Evolutionary conservation across 2,888 invertebrate species (phyloP), one percentile per base, ranked within the genome.

Genomic region (Eupsilia transversa): DNA sequence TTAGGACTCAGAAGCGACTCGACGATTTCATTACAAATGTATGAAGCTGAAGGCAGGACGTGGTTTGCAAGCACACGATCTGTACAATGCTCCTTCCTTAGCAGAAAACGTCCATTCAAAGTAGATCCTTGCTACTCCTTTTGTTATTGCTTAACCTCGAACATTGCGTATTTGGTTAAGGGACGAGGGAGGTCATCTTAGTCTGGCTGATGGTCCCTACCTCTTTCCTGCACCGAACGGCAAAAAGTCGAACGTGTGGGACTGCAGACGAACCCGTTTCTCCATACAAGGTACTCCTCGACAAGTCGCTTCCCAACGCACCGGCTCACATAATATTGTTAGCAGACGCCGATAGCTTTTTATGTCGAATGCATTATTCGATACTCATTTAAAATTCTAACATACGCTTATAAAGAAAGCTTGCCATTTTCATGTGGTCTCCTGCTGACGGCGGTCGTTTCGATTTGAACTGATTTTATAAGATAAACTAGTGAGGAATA

Each of bases 341-440:
- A 95, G 95, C 93, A 91, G 92, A 91, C 91, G 94, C 93, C 94
- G 96, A 96, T 96, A 95, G 95, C 95, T 96, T 96, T 96, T 96
- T 96, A 96, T 95, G 94, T 94, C 94, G 94, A 93, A 96, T 96
- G 96, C 96, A 96, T 96, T 96, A 96, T 96, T 96, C 96, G 96
- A 96, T 95, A 94, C 96, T 96, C 96, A 96, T 96, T 96, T 96
- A 95, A 96, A 96, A 96, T 96, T 96, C 96, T 96, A 96, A 96
- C 95, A 94, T 95, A 94, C 93, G 89, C 96, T 93, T 95, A 94
- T 95, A 95, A 95, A 95, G 95, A 94, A 94, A 95, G 94, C 91
- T 93, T 86, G 95, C 96, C 96, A 96, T 96, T 96, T 95, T 94
- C 91, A 93, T 92, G 88, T 92, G 93, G 91, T 93, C 92, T 93